Percentiles rank a stretch among this genome's conserved stretches.
phyloP scores from a whole-genome alignment of 92 coral and sea anemone species.

The Parazoanthus swiftii region DNA sequence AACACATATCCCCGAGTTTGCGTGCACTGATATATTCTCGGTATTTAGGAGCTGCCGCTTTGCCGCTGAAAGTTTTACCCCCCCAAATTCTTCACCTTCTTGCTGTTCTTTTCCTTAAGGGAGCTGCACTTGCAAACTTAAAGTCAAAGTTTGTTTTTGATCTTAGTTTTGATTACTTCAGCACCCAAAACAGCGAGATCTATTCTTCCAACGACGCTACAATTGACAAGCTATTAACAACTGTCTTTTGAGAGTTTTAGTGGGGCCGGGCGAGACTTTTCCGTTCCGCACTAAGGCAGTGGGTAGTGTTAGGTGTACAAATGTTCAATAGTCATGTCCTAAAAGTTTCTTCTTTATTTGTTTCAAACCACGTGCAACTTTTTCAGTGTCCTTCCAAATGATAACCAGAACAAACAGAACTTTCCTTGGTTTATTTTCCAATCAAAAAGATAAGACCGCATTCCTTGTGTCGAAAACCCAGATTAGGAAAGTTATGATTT shows the following conservation, averaged over 20 bases:
- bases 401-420: constrained; percentile 26
- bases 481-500: constrained; percentile 31
- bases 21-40: background rate
- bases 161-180: constrained; percentile 14
- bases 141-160: constrained; percentile 4
- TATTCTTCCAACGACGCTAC: background rate
- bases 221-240: constrained; percentile 21
- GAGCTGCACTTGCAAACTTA: background rate
- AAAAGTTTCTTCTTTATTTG: background rate
- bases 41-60: background rate
- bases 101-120: constrained; percentile 11
- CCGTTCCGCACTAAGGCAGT: background rate
- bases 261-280: background rate
- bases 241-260: background rate
- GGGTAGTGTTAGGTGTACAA: background rate
- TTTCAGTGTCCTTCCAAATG: background rate
- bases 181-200: constrained; percentile 9
- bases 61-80: background rate
- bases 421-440: constrained; percentile 33
- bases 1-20: background rate
- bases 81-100: background rate
- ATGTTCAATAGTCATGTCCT: background rate
- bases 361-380: background rate
- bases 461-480: constrained; percentile 45
- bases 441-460: constrained; percentile 46